A percentile compares a stretch with the other conserved stretches of the same genome.
phyloP scores from a whole-genome alignment of 2,797 vertebrate species.

The Phoxinus dragarum region DNA sequence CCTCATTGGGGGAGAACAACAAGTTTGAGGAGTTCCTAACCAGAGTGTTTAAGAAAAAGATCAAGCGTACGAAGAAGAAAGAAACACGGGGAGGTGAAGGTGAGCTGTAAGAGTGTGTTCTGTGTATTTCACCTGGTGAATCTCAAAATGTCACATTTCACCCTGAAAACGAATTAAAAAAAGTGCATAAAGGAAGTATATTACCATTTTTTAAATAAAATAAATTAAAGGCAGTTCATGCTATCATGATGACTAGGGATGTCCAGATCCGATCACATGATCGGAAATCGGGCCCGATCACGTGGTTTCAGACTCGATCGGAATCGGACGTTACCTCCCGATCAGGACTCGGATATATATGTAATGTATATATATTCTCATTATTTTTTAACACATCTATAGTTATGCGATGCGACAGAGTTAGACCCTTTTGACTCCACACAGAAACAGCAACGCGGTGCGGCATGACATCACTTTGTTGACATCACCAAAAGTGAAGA shows the following conservation, averaged over 20 bases:
- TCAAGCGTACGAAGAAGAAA: constrained; percentile 79
- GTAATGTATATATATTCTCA: no score
- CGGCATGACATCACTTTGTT: no score
- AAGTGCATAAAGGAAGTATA: background rate
- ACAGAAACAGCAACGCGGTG: no score
- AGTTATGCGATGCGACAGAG: no score
- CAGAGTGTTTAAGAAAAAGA: constrained; percentile 86
- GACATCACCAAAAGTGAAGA: no score
- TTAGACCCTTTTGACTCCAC: no score
- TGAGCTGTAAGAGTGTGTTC: constrained; percentile 40
- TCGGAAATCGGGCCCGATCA: no score
- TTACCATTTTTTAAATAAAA: background rate
- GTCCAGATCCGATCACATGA: no score
- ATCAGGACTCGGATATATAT: no score
- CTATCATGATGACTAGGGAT: background rate
- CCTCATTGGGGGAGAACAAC: constrained; percentile 85
- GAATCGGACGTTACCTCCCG: no score
- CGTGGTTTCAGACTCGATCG: no score
- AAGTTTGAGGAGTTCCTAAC: constrained; percentile 86
- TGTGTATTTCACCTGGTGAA: background rate
- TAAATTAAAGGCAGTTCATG: background rate
- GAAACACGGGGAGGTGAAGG: constrained; percentile 65
- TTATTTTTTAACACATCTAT: no score
- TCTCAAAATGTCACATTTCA: constrained; percentile 8
- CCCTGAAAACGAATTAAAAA: background rate